Evolutionary conservation across 2,888 invertebrate species (phyloP).

Genomic region (Nomada lathburiana): DNA sequence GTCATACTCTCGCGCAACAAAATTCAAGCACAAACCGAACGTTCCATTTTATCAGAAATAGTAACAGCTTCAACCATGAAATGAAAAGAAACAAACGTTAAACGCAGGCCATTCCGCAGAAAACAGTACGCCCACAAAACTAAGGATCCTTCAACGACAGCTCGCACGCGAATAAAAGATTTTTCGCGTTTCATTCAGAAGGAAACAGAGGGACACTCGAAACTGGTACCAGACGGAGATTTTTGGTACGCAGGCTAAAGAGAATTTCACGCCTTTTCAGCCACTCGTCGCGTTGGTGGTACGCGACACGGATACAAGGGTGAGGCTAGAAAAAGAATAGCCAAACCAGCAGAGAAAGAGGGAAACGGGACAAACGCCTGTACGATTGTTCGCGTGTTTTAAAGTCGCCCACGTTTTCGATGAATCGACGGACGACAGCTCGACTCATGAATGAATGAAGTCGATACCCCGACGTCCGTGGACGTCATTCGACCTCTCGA

Average conservation of each 20-base stretch:
- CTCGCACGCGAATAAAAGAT: neutral
- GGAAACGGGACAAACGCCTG: too few relatives aligned
- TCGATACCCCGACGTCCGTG: conserved; percentile 11
- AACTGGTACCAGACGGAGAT: neutral
- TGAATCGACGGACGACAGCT: conserved; percentile 1
- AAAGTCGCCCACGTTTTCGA: conserved; percentile 22
- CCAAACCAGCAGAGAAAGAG: neutral
- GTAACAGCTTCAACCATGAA: too few relatives aligned
- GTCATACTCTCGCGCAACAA: too few relatives aligned
- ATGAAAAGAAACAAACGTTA: too few relatives aligned
- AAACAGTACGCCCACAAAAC: too few relatives aligned
- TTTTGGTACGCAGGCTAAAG: neutral
- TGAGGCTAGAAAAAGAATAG: neutral
- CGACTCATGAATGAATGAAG: conserved; percentile 45
- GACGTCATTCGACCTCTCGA: conserved; percentile 7
- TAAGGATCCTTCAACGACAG: too few relatives aligned
- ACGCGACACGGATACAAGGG: neutral
- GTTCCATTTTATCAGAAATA: too few relatives aligned
- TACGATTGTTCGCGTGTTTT: conserved; percentile 26
- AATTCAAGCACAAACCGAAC: too few relatives aligned
- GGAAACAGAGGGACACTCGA: neutral
- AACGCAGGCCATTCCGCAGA: too few relatives aligned
- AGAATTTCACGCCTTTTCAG: conserved; percentile 10
- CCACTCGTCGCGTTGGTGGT: neutral
- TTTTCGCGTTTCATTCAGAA: neutral